Conservation (phyloP, 2,113 vertebrate genomes). For the Phylloscopus trochiloides region DNA sequence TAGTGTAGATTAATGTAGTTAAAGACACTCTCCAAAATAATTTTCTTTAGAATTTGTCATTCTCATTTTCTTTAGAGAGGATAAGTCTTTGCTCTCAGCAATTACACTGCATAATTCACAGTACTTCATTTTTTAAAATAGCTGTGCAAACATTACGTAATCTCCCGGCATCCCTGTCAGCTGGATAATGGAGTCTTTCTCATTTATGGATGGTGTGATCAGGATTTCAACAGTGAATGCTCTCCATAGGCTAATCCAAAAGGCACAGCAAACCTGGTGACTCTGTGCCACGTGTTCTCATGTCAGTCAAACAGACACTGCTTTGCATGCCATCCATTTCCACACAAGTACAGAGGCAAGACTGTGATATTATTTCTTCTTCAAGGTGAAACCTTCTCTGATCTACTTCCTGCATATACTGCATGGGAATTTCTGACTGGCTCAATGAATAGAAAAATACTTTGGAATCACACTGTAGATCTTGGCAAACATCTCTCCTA, state of each 20-base stretch:
- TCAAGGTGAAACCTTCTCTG: background rate
- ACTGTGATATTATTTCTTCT: background rate
- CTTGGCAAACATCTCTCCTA: background rate
- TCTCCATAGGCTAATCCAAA: background rate
- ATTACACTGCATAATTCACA: conserved; percentile 35
- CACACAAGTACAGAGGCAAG: background rate
- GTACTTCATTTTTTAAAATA: conserved; percentile 35
- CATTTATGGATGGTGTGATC: background rate
- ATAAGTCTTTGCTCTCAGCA: conserved; percentile 20
- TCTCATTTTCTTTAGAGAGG: conserved; percentile 12
- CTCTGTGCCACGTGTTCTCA: background rate
- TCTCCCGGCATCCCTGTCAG: background rate
- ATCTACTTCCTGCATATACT: background rate
- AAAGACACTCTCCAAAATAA: background rate
- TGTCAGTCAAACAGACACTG: background rate
- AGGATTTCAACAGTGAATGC: background rate
- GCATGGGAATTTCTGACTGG: background rate
- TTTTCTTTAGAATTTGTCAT: conserved; percentile 15
- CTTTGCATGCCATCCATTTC: background rate
- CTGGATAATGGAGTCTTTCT: conserved; percentile 24
- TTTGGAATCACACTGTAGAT: background rate
- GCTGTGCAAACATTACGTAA: conserved; percentile 33
- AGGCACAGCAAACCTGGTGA: background rate
- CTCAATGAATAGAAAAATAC: background rate
- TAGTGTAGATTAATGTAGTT: conserved; percentile 33